Evolutionary conservation across 2,888 invertebrate species (phyloP).

Genomic region (Lasioglossum figueresi): DNA sequence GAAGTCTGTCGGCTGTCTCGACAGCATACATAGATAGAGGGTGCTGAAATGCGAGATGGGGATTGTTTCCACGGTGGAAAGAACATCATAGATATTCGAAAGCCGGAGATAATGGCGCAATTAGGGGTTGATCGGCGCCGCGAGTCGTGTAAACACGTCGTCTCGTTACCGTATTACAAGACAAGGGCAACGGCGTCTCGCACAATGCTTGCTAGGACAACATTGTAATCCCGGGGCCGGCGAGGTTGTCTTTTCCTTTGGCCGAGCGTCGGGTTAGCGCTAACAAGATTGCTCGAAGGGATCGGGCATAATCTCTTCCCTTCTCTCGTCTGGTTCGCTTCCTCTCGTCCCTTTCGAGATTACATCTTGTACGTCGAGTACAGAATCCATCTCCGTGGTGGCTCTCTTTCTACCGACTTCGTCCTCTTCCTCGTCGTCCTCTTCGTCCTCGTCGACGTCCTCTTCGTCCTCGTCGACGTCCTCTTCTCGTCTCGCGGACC

Average conservation of each 20-base stretch:
- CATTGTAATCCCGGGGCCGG: slow-evolving; percentile 56
- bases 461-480: neutral
- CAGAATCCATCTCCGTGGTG: slow-evolving; percentile 57
- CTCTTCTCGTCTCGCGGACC: slow-evolving; percentile 29
- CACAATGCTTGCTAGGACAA: slow-evolving; percentile 50
- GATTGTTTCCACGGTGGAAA: neutral
- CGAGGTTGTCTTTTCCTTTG: slow-evolving; percentile 70
- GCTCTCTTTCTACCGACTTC: neutral
- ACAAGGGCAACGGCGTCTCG: slow-evolving; percentile 18
- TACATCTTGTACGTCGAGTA: slow-evolving; percentile 66
- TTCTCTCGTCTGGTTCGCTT: slow-evolving; percentile 57
- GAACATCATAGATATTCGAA: neutral
- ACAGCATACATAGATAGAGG: neutral
- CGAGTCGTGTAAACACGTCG: slow-evolving; percentile 32
- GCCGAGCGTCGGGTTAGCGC: slow-evolving; percentile 70
- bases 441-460: neutral
- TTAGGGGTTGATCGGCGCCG: slow-evolving; percentile 40
- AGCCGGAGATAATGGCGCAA: slow-evolving; percentile 21
- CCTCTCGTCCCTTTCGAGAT: slow-evolving; percentile 65
- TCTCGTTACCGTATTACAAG: slow-evolving; percentile 40
- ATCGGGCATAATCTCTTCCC: slow-evolving; percentile 70
- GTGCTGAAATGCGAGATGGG: neutral
- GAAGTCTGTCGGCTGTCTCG: neutral
- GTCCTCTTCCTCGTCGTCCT: neutral
- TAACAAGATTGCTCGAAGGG: slow-evolving; percentile 79